Evolutionary conservation across 2,888 invertebrate species (phyloP).

Genomic region (Temnothorax unifasciatus): DNA sequence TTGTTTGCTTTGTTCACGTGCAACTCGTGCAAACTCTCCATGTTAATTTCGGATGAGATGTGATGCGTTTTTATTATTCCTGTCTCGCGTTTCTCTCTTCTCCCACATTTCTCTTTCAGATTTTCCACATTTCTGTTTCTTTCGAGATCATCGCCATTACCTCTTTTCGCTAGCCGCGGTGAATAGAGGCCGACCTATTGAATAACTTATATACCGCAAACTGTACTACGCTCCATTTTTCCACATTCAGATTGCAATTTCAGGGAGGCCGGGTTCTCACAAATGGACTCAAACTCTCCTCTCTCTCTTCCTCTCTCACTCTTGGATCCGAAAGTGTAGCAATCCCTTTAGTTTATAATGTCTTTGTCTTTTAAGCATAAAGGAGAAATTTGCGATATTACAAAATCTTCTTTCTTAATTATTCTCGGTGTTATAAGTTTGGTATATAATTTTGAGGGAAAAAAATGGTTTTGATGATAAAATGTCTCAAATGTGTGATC

Average conservation of each 20-base stretch:
- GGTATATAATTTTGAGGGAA: not conserved
- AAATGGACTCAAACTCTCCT: not conserved
- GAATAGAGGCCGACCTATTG: constrained; percentile 41
- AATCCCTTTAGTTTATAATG: not conserved
- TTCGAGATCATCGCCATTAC: constrained; percentile 11
- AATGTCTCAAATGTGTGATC: not conserved
- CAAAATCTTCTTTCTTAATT: not conserved
- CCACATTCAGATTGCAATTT: constrained; percentile 43
- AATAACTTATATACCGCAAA: constrained; percentile 45
- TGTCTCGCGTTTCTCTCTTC: not conserved
- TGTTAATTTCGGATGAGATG: constrained; percentile 46
- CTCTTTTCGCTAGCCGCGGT: not conserved
- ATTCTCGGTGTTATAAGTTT: not conserved
- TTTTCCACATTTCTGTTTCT: not conserved
- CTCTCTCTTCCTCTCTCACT: too few species aligned
- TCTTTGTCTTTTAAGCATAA: not conserved
- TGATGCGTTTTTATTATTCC: constrained; percentile 28
- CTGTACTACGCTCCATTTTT: constrained; percentile 21
- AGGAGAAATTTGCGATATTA: not conserved
- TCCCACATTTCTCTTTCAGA: not conserved
- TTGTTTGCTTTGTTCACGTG: constrained; percentile 19
- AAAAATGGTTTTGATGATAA: not conserved
- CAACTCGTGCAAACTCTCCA: not conserved
- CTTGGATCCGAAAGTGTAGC: not conserved
- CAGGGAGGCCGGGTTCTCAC: not conserved